A percentile compares a stretch with the other conserved stretches of the same genome.
These are phyloP conservation scores for Sorex araneus DNA, from an alignment of 2,113 vertebrate genomes.

Conservation along the genomic window DNA sequence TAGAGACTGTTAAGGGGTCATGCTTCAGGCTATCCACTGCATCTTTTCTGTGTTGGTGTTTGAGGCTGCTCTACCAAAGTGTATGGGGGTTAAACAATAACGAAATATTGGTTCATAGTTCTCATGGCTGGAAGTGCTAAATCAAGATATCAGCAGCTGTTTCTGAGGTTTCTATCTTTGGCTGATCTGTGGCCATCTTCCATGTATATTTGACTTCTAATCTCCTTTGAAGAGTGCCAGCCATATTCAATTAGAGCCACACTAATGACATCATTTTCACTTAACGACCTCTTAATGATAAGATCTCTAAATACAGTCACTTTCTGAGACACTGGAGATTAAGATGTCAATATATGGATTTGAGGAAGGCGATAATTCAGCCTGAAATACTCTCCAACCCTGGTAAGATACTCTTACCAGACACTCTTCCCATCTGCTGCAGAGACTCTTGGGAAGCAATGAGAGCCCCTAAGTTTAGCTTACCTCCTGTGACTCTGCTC, in stretches of 20 bases:
- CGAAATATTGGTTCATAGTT: too few relatives aligned
- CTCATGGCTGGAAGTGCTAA: background rate
- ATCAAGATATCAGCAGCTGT: rapidly evolving
- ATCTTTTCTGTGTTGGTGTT: background rate
- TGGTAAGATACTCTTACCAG: too few relatives aligned
- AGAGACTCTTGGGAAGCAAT: background rate
- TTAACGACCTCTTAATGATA: background rate
- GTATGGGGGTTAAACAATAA: background rate
- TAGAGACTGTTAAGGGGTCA: background rate
- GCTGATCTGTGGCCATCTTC: background rate
- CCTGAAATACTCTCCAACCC: background rate
- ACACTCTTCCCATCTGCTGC: background rate
- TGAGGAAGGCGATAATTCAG: background rate
- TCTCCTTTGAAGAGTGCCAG: background rate
- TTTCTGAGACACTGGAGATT: background rate
- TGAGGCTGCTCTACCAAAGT: background rate
- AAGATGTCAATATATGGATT: background rate
- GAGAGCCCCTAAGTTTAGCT: rapidly evolving
- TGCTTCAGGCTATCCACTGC: background rate
- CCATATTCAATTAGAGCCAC: too few relatives aligned
- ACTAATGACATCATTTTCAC: background rate
- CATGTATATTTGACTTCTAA: too few relatives aligned
- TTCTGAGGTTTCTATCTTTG: background rate
- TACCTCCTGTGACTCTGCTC: background rate
- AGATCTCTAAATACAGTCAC: background rate